Evolutionary conservation across 2,888 invertebrate genomes (phyloP).

Genomic region (Chromoteleia sp.): DNA sequence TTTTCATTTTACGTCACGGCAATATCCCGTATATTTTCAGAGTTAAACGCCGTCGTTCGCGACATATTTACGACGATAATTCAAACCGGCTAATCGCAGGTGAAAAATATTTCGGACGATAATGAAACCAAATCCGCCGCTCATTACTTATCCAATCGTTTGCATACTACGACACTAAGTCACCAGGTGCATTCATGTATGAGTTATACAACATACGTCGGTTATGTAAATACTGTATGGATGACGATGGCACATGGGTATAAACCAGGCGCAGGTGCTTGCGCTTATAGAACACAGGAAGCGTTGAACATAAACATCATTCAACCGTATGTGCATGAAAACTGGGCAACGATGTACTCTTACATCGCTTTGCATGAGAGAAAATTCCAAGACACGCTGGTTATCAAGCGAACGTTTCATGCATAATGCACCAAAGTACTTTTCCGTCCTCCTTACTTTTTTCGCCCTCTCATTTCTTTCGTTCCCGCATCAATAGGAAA

Average conservation of each 20-base stretch:
- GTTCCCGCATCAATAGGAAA: constrained; percentile 41
- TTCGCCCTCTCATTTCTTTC: constrained; percentile 29
- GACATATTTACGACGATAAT: neutral
- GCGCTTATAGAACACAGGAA: constrained; percentile 73
- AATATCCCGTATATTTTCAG: neutral
- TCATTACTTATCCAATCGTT: constrained; percentile 43
- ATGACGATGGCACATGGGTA: constrained; percentile 71
- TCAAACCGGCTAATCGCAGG: constrained; percentile 17
- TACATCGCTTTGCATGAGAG: constrained; percentile 62
- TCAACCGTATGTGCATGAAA: constrained; percentile 71
- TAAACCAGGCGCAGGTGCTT: constrained; percentile 77
- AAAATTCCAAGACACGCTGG: constrained; percentile 71
- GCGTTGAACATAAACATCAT: constrained; percentile 75
- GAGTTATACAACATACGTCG: constrained; percentile 49
- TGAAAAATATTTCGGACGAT: constrained; percentile 16
- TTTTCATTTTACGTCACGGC: no score
- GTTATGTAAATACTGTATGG: constrained; percentile 71
- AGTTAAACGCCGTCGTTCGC: neutral
- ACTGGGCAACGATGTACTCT: constrained; percentile 71
- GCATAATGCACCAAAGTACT: constrained; percentile 79
- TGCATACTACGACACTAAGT: constrained; percentile 24
- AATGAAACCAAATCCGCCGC: constrained; percentile 29
- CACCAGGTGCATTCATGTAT: constrained; percentile 39
- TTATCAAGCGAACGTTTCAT: constrained; percentile 80
- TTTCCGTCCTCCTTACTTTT: constrained; percentile 43